Evolutionary conservation across 92 coral and sea anemone genomes (phyloP).

Genomic region (Phymanthus crucifer): DNA sequence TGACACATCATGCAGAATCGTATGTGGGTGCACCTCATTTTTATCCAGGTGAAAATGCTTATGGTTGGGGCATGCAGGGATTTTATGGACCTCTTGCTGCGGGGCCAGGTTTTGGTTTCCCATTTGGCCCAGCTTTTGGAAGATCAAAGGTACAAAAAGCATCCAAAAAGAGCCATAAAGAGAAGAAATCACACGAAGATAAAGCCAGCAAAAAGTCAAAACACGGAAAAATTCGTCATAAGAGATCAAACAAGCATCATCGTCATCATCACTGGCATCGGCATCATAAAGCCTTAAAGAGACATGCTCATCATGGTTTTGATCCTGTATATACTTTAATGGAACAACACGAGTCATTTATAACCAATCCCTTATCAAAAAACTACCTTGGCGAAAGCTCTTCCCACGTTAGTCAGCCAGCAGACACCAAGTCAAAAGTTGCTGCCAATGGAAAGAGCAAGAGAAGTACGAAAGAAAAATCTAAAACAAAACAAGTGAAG

Average conservation of each 20-base stretch:
- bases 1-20: constrained; percentile 67
- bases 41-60: constrained; percentile 70
- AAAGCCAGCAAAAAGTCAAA: constrained; percentile 25
- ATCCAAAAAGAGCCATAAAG: constrained; percentile 15
- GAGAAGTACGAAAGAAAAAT: background rate
- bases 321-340: constrained; percentile 53
- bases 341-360: constrained; percentile 37
- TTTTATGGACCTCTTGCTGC: background rate
- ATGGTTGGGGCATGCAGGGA: constrained; percentile 67
- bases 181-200: background rate
- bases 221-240: constrained; percentile 14
- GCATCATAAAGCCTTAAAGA: constrained; percentile 36
- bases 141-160: constrained; percentile 71
- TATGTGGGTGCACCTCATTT: constrained; percentile 88
- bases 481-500: background rate
- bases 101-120: background rate
- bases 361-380: constrained; percentile 40
- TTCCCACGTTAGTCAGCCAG: constrained; percentile 27
- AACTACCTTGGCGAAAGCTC: constrained; percentile 23
- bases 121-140: constrained; percentile 38
- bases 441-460: constrained; percentile 14
- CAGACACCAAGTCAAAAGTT: constrained; percentile 62
- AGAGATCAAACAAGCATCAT: constrained; percentile 31
- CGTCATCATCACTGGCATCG: constrained; percentile 45
- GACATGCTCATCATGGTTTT: constrained; percentile 42